Conservation (phyloP, 2,888 invertebrate species). For the Herminia tarsipennalis region DNA sequence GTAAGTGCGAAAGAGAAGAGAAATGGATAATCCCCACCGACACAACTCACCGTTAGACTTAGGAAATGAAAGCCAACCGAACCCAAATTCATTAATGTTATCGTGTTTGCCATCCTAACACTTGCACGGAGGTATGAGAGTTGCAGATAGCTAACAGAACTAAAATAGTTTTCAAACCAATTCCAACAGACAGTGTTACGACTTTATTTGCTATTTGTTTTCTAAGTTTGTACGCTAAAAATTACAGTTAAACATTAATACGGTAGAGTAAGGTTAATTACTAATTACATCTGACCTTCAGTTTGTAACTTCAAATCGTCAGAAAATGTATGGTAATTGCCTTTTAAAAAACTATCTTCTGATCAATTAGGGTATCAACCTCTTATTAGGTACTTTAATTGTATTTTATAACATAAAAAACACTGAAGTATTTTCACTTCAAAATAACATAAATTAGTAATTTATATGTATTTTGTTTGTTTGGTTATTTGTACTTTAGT, state of each 20-base stretch:
- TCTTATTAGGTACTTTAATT: too few relatives aligned
- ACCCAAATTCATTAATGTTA: constrained; percentile 75
- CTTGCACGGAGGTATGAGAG: constrained; percentile 53
- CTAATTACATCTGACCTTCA: constrained; percentile 23
- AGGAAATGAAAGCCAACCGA: constrained; percentile 70
- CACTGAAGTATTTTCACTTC: too few relatives aligned
- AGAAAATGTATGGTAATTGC: too few relatives aligned
- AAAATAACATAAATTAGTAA: too few relatives aligned
- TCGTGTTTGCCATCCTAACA: constrained; percentile 63
- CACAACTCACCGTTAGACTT: constrained; percentile 60
- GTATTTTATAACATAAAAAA: too few relatives aligned
- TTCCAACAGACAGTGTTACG: constrained; percentile 17
- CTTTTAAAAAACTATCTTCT: too few relatives aligned
- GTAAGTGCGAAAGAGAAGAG: constrained; percentile 40
- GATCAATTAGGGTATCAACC: too few relatives aligned
- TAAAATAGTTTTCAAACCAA: constrained; percentile 32
- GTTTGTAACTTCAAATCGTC: too few relatives aligned
- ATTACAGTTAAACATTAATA: too few relatives aligned
- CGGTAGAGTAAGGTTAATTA: background rate
- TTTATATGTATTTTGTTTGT: too few relatives aligned
- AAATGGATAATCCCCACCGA: constrained; percentile 54
- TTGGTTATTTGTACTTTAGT: too few relatives aligned
- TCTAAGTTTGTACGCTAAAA: background rate
- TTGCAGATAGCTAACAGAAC: constrained; percentile 46
- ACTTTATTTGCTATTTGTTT: constrained; percentile 23